phyloP scores from a whole-genome alignment of 92 coral and sea anemone species.

The Virgularia gustaviana region DNA sequence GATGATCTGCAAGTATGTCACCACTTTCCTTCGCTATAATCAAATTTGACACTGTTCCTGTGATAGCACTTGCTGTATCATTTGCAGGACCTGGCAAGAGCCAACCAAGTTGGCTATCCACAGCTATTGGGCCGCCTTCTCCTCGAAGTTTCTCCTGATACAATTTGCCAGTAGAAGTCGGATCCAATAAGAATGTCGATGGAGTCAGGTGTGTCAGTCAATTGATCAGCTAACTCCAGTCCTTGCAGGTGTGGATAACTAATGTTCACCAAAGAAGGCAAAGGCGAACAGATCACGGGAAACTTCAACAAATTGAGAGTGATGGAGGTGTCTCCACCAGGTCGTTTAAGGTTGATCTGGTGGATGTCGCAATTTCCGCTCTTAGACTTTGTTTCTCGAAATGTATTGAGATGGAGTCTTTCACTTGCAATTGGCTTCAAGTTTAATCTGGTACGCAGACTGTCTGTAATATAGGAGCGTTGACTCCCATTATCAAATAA shows the following conservation, averaged over 20 bases:
- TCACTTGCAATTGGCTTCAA: conserved; percentile 48
- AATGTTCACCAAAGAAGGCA: conserved; percentile 41
- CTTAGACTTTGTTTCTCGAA: conserved; percentile 49
- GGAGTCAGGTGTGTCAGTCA: not conserved
- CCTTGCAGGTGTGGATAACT: not conserved
- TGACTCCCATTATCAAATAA: conserved; percentile 64
- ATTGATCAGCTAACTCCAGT: not conserved
- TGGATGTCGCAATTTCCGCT: conserved; percentile 53
- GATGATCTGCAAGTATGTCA: too few relatives aligned
- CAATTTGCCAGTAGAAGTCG: not conserved
- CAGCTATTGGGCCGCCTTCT: too few relatives aligned
- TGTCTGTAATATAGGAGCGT: conserved; percentile 48
- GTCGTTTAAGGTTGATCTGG: conserved; percentile 13
- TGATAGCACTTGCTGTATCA: too few relatives aligned
- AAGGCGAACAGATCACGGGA: conserved; percentile 60
- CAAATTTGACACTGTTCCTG: too few relatives aligned
- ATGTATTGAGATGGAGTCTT: conserved; percentile 57
- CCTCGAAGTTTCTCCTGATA: not conserved
- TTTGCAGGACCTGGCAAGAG: too few relatives aligned
- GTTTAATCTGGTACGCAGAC: conserved; percentile 42
- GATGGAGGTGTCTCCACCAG: conserved; percentile 14
- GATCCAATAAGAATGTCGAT: not conserved
- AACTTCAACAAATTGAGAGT: conserved; percentile 43
- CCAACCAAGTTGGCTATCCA: too few relatives aligned
- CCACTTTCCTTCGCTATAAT: too few relatives aligned